Conservation (phyloP, 2,113 vertebrate genomes). For the Catharus minimus region DNA sequence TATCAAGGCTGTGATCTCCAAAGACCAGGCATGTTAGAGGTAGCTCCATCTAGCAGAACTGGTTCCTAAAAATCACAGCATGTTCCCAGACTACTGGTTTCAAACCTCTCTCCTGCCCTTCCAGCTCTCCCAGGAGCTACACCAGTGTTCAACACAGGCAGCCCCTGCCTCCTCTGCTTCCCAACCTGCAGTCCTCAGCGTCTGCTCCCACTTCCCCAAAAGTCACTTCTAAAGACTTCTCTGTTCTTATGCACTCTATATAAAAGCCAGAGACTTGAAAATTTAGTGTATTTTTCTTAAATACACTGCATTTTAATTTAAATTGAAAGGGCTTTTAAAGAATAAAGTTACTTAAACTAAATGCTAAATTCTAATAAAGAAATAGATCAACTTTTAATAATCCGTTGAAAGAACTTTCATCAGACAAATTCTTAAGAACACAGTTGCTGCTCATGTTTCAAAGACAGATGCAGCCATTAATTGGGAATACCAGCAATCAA, state of each 20-base stretch:
- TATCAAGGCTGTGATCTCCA: not conserved
- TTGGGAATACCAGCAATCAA: not conserved
- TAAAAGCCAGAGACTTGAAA: not conserved
- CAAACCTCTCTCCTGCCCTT: not conserved
- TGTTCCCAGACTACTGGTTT: not conserved
- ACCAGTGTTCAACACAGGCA: not conserved
- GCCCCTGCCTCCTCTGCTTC: not conserved
- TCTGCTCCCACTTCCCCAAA: not conserved
- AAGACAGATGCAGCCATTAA: not conserved
- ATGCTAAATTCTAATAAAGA: not conserved
- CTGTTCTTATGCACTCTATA: not conserved
- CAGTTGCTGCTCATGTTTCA: not conserved
- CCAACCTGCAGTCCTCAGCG: not conserved
- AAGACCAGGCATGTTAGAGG: not conserved
- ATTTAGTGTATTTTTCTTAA: not conserved
- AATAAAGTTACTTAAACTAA: not conserved
- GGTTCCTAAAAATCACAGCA: slow-evolving; percentile 12
- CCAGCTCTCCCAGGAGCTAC: not conserved
- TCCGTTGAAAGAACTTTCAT: not conserved
- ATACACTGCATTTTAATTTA: not conserved
- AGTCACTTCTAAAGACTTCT: not conserved
- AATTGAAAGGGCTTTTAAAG: not conserved
- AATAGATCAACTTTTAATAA: not conserved
- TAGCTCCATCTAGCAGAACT: slow-evolving; percentile 35
- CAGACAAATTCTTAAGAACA: not conserved